Conservation (phyloP, 2,888 invertebrate species). For the Drosophila testacea region DNA sequence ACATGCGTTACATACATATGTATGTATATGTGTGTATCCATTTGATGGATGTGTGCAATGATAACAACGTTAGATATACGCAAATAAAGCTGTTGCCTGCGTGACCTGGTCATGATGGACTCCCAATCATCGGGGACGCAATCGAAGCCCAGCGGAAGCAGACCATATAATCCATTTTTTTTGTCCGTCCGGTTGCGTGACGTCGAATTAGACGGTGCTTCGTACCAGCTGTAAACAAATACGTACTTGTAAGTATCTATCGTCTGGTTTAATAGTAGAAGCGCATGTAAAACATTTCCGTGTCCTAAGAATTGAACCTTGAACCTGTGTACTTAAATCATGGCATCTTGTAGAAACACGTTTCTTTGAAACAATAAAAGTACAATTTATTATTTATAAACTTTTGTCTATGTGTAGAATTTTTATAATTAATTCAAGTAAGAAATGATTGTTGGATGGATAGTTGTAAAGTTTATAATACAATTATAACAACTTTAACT, state of each 20-base stretch:
- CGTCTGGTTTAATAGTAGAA: constrained; percentile 1
- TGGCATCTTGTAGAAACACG: background rate
- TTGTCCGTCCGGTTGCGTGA: constrained; percentile 29
- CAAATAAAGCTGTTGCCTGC: constrained; percentile 54
- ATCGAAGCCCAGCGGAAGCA: constrained; percentile 45
- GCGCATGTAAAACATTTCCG: background rate
- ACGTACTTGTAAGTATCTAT: background rate
- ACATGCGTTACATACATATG: background rate
- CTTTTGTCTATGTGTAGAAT: no score
- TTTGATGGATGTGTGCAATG: constrained; percentile 23
- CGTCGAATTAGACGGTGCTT: constrained; percentile 3
- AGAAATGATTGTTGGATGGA: no score
- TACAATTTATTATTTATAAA: background rate
- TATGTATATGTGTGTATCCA: background rate
- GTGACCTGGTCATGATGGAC: constrained; percentile 30
- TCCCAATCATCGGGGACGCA: constrained; percentile 9
- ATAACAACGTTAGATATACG: constrained; percentile 32
- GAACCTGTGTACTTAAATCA: background rate
- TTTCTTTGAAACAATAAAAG: background rate
- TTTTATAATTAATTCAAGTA: no score
- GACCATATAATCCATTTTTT: constrained; percentile 63
- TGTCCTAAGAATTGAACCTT: background rate
- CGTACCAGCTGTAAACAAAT: background rate
- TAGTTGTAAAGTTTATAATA: no score
- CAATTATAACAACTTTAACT: no score